These are phyloP conservation scores for Palythoa grandis DNA, from an alignment of 92 coral and sea anemone species.

Conservation along the genomic window DNA sequence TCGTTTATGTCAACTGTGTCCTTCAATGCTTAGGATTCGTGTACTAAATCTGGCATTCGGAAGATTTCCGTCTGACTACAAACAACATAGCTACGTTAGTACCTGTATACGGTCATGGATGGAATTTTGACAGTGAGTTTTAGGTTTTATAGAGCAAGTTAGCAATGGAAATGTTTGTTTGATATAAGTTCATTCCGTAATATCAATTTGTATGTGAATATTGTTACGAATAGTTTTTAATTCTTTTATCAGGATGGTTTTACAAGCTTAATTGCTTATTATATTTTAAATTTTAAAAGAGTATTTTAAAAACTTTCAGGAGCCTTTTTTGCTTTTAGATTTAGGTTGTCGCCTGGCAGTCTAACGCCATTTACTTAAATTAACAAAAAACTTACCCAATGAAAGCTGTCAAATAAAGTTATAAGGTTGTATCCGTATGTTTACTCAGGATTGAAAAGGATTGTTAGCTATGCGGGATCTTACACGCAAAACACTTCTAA, in stretches of 20 bases:
- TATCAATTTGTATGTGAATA: neutral
- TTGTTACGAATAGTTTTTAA: neutral
- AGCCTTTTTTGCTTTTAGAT: neutral
- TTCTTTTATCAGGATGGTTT: neutral
- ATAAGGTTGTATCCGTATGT: slow-evolving; percentile 35
- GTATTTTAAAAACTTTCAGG: neutral
- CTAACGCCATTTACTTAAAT: slow-evolving; percentile 32
- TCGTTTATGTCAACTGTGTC: neutral
- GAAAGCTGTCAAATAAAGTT: slow-evolving; percentile 20
- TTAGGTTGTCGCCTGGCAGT: slow-evolving; percentile 23
- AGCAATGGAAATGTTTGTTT: neutral
- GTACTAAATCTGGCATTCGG: neutral
- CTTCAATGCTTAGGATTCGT: neutral
- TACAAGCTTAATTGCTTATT: too few species aligned
- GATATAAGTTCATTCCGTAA: neutral
- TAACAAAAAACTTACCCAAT: slow-evolving; percentile 11
- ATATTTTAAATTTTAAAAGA: too few species aligned
- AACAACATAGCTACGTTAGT: neutral
- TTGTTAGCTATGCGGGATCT: neutral
- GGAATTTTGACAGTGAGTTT: neutral
- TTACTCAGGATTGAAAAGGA: neutral
- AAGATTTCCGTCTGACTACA: neutral
- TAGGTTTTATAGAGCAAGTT: neutral
- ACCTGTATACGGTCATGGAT: neutral
- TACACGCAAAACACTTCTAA: slow-evolving; percentile 28